phyloP scores from a whole-genome alignment of 1,140 invertebrate genomes.

The Pemphigus obesinymphae region DNA sequence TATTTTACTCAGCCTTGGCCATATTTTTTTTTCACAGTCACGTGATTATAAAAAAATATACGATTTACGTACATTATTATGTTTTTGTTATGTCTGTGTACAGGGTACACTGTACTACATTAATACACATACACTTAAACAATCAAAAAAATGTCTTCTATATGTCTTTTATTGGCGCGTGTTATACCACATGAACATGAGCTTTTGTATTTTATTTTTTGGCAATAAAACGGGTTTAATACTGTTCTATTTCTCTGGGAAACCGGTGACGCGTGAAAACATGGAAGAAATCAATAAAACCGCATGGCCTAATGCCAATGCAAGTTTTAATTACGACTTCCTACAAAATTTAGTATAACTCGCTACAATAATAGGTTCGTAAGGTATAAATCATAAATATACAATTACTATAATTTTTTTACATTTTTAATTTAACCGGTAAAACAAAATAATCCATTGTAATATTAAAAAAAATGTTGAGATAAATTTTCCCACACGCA shows the following conservation, averaged over 20 bases:
- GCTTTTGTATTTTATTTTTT: conserved; percentile 39
- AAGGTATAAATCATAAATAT: conserved; percentile 7
- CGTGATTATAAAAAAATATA: too few species aligned
- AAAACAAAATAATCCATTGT: background rate
- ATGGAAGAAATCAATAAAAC: conserved; percentile 38
- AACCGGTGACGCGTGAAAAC: conserved; percentile 34
- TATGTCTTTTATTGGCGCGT: conserved; percentile 35
- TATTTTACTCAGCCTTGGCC: conserved; percentile 12
- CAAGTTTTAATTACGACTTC: conserved; percentile 39
- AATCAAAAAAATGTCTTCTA: conserved; percentile 25
- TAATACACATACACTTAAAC: conserved; percentile 15
- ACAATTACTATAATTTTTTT: background rate
- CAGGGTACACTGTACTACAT: too few species aligned
- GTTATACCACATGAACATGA: conserved; percentile 25
- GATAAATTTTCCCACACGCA: too few species aligned
- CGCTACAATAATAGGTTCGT: background rate
- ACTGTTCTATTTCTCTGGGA: conserved; percentile 3
- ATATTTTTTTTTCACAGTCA: background rate
- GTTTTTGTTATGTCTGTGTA: background rate
- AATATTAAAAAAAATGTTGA: too few species aligned
- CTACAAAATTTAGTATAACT: background rate
- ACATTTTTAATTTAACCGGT: background rate
- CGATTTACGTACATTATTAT: conserved; percentile 1
- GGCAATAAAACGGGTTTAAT: conserved; percentile 40
- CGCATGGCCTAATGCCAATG: conserved; percentile 36